Evolutionary conservation across 35 echinoderm and acorn worm genomes (phyloP).

Genomic region (Anneissia japonica): DNA sequence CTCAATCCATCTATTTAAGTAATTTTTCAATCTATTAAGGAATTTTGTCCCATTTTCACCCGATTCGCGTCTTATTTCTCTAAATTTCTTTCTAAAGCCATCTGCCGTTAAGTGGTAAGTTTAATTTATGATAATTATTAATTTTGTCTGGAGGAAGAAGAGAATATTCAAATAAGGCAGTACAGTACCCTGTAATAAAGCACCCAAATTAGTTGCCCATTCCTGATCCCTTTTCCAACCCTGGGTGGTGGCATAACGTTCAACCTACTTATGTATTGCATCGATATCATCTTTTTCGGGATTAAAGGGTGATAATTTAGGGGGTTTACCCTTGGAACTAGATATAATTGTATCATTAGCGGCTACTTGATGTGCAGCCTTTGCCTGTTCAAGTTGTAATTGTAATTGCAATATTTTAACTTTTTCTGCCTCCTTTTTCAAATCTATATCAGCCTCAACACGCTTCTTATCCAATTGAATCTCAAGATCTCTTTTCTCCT

Average conservation of each 20-base stretch:
- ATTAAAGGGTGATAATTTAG: background rate
- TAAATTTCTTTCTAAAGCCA: background rate
- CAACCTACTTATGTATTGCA: slow-evolving; percentile 3
- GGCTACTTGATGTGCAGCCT: too few species aligned
- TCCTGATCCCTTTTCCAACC: background rate
- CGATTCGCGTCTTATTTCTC: background rate
- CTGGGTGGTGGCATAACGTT: background rate
- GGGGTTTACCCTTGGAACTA: too few species aligned
- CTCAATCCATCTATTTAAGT: slow-evolving; percentile 18
- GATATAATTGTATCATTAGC: too few species aligned
- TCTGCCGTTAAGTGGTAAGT: background rate
- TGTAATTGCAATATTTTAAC: too few species aligned
- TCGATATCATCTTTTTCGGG: background rate
- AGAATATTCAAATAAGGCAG: slow-evolving; percentile 6
- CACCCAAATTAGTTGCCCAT: slow-evolving; percentile 25
- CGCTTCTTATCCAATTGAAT: background rate
- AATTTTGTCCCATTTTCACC: background rate
- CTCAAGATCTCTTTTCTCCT: background rate
- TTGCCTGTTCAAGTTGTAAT: too few species aligned
- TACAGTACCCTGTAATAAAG: slow-evolving; percentile 15
- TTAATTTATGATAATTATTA: slow-evolving; percentile 1
- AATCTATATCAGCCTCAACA: background rate
- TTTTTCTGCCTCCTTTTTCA: background rate
- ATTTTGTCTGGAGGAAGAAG: background rate
- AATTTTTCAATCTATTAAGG: background rate